Base-by-base conservation (phyloP, 2,113 vertebrate genomes). In the Pleuronectes platessa region DNA sequence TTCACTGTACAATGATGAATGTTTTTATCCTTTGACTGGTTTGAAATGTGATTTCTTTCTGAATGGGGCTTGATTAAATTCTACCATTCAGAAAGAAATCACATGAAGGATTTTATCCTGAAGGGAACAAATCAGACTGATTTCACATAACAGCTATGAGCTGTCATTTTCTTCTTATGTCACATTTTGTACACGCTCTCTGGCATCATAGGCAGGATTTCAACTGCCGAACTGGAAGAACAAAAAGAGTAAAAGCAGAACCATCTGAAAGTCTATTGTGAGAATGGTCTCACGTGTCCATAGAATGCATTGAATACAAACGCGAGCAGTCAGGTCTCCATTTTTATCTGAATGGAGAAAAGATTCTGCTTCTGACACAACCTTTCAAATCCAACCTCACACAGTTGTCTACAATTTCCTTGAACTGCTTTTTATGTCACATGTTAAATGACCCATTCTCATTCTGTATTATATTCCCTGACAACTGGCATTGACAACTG, bases 41-140 rank as follows among this genome's bases (percentile, higher is more conserved):
- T 68, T 31, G 7, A 54, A 31, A 42, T 20, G n/a, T 40, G 47
- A 64, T 78, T 11, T 37, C n/a, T 40, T 18, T 74, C 7, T 47
- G 14, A 71, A 23, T 21, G 12, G 6, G 7, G 7, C 31, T 31
- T 31, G 31, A 31, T 31, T 31, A 7, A 7, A 31, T 31, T 31
- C 1, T 31, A 31, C 31, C 31, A 31, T 31, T 31, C 31, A 31
- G 6, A 31, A 31, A 31, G 1, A 1, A 31, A 31, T 31, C 31
- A 31, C 31, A 7, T 31, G 31, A 1, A 60, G 26, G 4, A 37
- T 21, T 61, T 23, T 40, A 21, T 58, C 23, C 13, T 49, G 24
- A 67, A 35, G 11, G 2, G 12, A 78, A 56, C 31, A 47, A 56
- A 61, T 61, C 4, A 14, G 21, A 26, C 21, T 54, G 9, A 53